phyloP scores from a whole-genome alignment of 2,888 invertebrate species.

The Taenaris catops region DNA sequence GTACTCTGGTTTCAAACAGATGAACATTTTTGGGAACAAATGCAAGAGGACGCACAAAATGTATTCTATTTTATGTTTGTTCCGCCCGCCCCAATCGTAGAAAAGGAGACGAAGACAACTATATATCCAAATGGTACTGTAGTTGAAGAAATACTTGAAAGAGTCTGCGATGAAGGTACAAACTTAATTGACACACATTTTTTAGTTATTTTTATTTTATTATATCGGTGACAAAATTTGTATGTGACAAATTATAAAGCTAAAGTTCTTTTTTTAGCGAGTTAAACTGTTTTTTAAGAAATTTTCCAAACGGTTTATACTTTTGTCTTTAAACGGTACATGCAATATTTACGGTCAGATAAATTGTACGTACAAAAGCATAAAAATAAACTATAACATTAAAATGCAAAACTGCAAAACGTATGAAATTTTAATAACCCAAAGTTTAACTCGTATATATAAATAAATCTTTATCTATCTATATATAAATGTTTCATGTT shows the following conservation, averaged over 20 bases:
- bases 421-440: no score
- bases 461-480: no score
- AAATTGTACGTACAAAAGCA: no score
- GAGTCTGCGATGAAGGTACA: conserved; percentile 15
- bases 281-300: background rate
- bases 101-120: conserved; percentile 36
- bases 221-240: no score
- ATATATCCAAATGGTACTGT: conserved; percentile 46
- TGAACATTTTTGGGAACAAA: conserved; percentile 27
- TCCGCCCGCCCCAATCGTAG: conserved; percentile 30
- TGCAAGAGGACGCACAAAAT: conserved; percentile 26
- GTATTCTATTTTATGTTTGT: conserved; percentile 37
- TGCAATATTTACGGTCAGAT: no score
- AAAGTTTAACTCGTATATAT: no score
- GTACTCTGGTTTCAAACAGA: conserved; percentile 15
- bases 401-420: no score
- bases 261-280: background rate
- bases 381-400: no score
- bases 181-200: no score
- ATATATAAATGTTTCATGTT: no score
- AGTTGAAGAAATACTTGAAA: conserved; percentile 36
- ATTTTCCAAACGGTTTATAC: no score
- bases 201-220: conserved; percentile 1
- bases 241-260: background rate
- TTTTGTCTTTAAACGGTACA: no score